Conservation (phyloP, 2,113 vertebrate species). For the Cephalopterus ornatus region DNA sequence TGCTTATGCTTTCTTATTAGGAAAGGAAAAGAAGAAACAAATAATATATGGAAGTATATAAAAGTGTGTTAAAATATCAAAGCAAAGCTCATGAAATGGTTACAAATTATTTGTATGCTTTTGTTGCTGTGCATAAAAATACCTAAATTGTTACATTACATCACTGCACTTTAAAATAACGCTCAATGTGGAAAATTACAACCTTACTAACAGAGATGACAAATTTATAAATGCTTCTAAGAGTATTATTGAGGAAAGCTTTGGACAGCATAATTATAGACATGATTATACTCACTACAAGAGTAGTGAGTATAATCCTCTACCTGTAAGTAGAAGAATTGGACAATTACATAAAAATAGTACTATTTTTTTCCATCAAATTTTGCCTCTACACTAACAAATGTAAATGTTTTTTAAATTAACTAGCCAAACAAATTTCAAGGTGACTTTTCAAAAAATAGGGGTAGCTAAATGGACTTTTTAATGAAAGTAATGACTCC, state of each 20-base stretch:
- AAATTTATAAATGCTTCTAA: not conserved
- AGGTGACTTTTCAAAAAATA: not conserved
- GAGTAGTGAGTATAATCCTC: not conserved
- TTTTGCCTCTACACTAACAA: not conserved
- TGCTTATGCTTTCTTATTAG: not conserved
- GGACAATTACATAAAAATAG: not conserved
- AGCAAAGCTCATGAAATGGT: not conserved
- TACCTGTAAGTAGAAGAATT: not conserved
- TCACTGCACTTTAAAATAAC: not conserved
- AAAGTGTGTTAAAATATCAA: not conserved
- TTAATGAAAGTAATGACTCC: not conserved
- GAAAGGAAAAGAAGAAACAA: not conserved
- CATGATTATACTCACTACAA: not conserved
- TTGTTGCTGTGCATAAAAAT: not conserved
- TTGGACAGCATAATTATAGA: not conserved
- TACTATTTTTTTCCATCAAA: not conserved
- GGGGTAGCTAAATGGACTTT: not conserved
- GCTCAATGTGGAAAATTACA: not conserved
- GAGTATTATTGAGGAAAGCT: not conserved
- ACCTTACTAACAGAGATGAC: not conserved
- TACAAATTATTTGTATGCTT: not conserved
- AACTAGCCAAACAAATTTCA: not conserved
- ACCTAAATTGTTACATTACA: not conserved
- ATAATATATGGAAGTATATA: not conserved
- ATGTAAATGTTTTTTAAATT: not conserved